Evolutionary conservation across 2,797 vertebrate genomes (phyloP).

Genomic region (Glyptemys insculpta): DNA sequence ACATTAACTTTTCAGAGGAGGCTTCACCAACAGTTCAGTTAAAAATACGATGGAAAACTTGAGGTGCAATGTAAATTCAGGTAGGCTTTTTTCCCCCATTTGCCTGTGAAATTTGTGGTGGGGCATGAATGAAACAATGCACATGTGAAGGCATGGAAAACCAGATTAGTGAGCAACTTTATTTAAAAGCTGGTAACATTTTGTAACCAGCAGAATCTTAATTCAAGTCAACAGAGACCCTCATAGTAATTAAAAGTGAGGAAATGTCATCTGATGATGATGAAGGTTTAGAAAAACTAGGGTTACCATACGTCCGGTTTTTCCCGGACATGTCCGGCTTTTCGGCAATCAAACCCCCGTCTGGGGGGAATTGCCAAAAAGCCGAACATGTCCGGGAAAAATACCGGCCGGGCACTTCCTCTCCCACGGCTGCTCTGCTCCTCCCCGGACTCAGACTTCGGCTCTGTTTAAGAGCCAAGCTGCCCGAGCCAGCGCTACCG

Average conservation of each 20-base stretch:
- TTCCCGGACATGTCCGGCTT: too few species aligned
- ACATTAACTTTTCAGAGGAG: neutral
- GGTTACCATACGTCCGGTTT: too few species aligned
- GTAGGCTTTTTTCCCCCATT: neutral
- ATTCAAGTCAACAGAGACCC: neutral
- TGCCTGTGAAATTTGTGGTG: slow-evolving; percentile 58
- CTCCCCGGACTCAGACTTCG: too few species aligned
- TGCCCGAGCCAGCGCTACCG: too few species aligned
- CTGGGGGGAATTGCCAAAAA: too few species aligned
- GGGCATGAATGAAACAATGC: slow-evolving; percentile 30
- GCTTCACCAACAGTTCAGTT: neutral
- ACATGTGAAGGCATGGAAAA: slow-evolving; percentile 51
- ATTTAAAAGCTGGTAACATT: slow-evolving; percentile 30
- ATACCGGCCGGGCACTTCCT: too few species aligned
- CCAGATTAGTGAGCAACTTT: slow-evolving; percentile 25
- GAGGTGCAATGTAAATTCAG: neutral
- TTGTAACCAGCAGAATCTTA: slow-evolving; percentile 1
- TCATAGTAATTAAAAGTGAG: neutral
- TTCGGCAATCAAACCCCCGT: too few species aligned
- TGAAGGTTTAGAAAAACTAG: too few species aligned
- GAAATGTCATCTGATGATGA: neutral
- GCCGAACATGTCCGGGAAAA: too few species aligned
- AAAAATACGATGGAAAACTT: neutral
- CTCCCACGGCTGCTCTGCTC: too few species aligned
- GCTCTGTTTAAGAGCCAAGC: too few species aligned